Evolutionary conservation across 2,797 vertebrate species (phyloP).

Genomic region (Cynopterus sphinx): DNA sequence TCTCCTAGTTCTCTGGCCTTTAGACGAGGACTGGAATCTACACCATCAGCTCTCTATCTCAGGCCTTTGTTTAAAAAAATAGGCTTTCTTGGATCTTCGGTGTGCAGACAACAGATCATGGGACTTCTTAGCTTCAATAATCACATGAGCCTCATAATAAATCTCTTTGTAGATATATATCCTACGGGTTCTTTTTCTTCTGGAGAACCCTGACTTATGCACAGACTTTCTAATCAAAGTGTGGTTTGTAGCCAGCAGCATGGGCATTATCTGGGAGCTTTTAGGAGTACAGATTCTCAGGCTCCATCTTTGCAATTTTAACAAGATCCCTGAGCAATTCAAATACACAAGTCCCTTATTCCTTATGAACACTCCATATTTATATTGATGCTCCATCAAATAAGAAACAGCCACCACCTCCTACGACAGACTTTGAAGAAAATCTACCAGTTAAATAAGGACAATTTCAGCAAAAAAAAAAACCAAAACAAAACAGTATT

Average conservation of each 20-base stretch:
- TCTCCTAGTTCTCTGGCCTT: neutral
- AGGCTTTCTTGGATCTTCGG: neutral
- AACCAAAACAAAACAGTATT: neutral
- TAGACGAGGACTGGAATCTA: neutral
- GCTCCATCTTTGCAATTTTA: neutral
- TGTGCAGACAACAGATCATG: neutral
- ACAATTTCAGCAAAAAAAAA: neutral
- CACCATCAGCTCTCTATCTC: neutral
- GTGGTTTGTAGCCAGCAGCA: neutral
- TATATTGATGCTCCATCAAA: neutral
- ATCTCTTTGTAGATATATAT: neutral
- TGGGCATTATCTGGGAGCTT: neutral
- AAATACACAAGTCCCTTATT: neutral
- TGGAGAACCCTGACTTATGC: neutral
- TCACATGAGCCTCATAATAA: neutral
- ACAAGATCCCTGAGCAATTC: neutral
- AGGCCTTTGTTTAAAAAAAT: neutral
- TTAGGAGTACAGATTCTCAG: neutral
- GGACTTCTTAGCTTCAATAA: neutral
- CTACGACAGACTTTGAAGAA: neutral
- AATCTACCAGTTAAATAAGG: neutral
- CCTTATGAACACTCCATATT: neutral
- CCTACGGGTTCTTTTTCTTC: neutral
- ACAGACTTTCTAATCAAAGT: neutral
- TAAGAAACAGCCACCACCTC: neutral